A percentile compares a stretch with the other conserved stretches of the same genome.
Evolutionary conservation across 2,113 vertebrate species (phyloP).

Genomic region (Terrapene triunguis): DNA sequence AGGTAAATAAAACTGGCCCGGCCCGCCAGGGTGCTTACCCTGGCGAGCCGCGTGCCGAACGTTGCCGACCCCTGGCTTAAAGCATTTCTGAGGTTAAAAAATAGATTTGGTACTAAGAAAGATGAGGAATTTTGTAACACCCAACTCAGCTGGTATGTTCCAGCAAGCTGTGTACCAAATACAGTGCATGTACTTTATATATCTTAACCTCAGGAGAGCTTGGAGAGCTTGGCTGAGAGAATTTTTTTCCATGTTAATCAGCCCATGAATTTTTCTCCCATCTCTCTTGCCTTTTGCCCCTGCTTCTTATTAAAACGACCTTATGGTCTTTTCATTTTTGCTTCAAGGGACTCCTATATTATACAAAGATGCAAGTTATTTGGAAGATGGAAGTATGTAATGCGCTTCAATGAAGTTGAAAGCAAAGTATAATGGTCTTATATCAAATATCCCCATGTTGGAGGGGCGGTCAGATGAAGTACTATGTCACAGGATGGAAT

Average conservation of each 20-base stretch:
- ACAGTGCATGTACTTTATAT: not conserved
- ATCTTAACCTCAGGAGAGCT: not conserved
- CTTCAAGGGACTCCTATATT: constrained; percentile 51
- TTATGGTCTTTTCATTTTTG: constrained; percentile 54
- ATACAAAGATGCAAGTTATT: constrained; percentile 59
- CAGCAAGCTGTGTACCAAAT: not conserved
- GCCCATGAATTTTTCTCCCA: not conserved
- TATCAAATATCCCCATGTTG: constrained; percentile 51
- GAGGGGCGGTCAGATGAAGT: constrained; percentile 53
- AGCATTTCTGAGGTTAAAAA: not conserved
- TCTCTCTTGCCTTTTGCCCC: rapidly evolving
- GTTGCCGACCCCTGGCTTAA: not conserved
- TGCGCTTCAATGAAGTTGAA: constrained; percentile 66
- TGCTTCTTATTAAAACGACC: constrained; percentile 52
- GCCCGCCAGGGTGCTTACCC: too few species aligned
- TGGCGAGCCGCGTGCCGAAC: too few species aligned
- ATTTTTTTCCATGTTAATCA: not conserved
- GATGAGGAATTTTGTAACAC: not conserved
- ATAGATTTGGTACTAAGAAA: not conserved
- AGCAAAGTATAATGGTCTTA: constrained; percentile 2
- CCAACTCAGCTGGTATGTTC: not conserved
- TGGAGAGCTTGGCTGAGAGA: not conserved
- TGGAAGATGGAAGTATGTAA: constrained; percentile 36
- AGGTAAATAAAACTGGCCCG: too few species aligned
- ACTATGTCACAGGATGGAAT: constrained; percentile 2